Evolutionary conservation across 2,113 vertebrate genomes (phyloP).

Genomic region (Seriola quinqueradiata): DNA sequence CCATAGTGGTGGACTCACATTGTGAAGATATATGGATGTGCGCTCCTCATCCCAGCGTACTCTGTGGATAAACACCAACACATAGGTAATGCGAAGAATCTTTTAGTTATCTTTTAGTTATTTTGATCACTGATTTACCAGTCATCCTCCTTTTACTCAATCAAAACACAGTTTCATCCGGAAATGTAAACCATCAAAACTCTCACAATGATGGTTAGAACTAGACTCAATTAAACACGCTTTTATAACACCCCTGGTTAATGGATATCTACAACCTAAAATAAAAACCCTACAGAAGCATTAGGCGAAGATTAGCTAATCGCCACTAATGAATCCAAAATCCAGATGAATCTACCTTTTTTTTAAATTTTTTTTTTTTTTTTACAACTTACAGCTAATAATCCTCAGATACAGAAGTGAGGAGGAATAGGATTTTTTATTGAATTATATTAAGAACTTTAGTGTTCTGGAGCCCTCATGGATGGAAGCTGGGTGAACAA

Average conservation of each 20-base stretch:
- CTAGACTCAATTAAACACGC: slow-evolving; percentile 10
- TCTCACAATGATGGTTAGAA: background rate
- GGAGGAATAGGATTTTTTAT: background rate
- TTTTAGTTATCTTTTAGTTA: too few species aligned
- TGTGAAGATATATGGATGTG: slow-evolving; percentile 19
- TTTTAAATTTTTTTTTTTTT: slow-evolving; percentile 11
- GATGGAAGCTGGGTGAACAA: background rate
- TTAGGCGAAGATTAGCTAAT: slow-evolving; percentile 18
- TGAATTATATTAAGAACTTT: background rate
- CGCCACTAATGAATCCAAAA: slow-evolving; percentile 40
- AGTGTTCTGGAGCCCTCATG: background rate
- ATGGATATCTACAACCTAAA: background rate
- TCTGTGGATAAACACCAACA: slow-evolving; percentile 8
- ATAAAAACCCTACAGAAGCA: background rate
- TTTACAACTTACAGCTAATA: background rate
- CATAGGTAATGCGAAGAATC: background rate
- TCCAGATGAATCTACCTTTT: background rate
- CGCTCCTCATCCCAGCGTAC: slow-evolving; percentile 11
- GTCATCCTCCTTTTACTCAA: background rate
- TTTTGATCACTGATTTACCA: background rate
- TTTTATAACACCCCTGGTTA: background rate
- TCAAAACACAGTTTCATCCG: background rate
- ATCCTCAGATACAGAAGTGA: background rate
- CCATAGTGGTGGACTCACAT: slow-evolving; percentile 40
- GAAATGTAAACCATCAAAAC: background rate